Base-by-base conservation (phyloP, 2,113 vertebrate species). In the Mesitornis unicolor region DNA sequence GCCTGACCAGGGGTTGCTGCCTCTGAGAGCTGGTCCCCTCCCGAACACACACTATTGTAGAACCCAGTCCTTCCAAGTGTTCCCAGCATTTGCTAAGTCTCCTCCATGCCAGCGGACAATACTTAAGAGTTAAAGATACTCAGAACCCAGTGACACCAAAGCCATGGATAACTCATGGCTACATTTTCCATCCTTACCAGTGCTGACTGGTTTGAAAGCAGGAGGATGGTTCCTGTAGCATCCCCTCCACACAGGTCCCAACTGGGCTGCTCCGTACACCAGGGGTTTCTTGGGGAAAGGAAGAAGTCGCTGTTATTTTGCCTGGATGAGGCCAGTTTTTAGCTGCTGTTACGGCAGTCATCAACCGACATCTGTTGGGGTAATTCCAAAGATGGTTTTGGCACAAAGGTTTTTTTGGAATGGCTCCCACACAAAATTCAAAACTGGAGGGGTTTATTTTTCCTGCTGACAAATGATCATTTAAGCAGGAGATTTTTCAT, bases 401-500 rank as follows among this genome's bases (percentile, higher is more conserved):
- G 91, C 94, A 81, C 45, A 28, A 47, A 82, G 54, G 13, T 24
- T 19, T n/a, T 31, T 63, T 92, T 95, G 76, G 88, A 95, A 36
- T 2, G 17, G 33, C 78, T 86, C 77, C 92, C 65, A 38, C 38
- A 3, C 33, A 54, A 84, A 90, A 51, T 51, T 73, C 78, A 1
- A 11, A 80, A 76, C 53, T 31, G 89, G 85, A 81, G 70, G 81
- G 60, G 50, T 60, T 94, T 78, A 38, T 90, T 95, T 91, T 89
- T 87, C 85, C 81, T 1, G 1, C 69, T 92, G 95, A 94, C 78
- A 90, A 82, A 84, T 67, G 92, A 79, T 96, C 67, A 56, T 90
- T 93, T 93, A 85, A 84, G 86, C 77, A 93, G 82, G 89, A 95
- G 68, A 50, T 91, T 53, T 90, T 88, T 84, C 90, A 76, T 93